Percentiles rank a stretch among this genome's conserved stretches.
Conservation (phyloP, 92 coral and sea anemone genomes). For the Parazoanthus atlanticus region DNA sequence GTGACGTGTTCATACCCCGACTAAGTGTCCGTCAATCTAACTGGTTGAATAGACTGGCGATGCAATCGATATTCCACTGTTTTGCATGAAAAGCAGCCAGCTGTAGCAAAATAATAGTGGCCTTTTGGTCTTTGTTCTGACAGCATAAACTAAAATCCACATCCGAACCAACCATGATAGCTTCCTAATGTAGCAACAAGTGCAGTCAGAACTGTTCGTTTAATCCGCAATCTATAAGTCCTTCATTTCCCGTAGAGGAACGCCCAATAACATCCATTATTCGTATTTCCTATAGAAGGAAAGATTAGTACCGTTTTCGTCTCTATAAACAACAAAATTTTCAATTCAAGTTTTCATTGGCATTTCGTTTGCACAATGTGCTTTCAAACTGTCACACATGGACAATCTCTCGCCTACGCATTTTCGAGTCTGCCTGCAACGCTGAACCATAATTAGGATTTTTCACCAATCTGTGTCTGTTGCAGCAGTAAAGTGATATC, state of each 20-base stretch:
- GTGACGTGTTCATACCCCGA: slow-evolving; percentile 32
- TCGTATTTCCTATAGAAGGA: slow-evolving; percentile 24
- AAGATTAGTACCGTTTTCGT: background rate
- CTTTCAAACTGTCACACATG: background rate
- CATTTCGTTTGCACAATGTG: slow-evolving; percentile 20
- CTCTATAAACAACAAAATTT: background rate
- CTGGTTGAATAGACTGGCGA: slow-evolving; percentile 14
- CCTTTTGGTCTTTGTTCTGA: slow-evolving; percentile 30
- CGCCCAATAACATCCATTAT: slow-evolving; percentile 5
- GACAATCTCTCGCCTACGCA: slow-evolving; percentile 3
- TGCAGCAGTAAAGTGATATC: background rate
- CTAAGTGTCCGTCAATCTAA: slow-evolving; percentile 28
- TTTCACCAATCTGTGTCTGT: background rate
- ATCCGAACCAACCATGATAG: background rate
- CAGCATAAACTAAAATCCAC: background rate
- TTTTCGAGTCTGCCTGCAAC: background rate
- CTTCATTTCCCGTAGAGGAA: background rate
- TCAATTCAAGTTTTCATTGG: slow-evolving; percentile 13
- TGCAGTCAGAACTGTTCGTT: background rate
- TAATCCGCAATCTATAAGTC: background rate
- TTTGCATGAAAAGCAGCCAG: slow-evolving; percentile 46
- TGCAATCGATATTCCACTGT: slow-evolving; percentile 37
- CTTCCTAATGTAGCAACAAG: background rate
- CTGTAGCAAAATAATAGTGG: background rate
- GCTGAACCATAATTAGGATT: background rate